Evolutionary conservation across 2,113 vertebrate species (phyloP).

Genomic region (Sceloporus tristichus): DNA sequence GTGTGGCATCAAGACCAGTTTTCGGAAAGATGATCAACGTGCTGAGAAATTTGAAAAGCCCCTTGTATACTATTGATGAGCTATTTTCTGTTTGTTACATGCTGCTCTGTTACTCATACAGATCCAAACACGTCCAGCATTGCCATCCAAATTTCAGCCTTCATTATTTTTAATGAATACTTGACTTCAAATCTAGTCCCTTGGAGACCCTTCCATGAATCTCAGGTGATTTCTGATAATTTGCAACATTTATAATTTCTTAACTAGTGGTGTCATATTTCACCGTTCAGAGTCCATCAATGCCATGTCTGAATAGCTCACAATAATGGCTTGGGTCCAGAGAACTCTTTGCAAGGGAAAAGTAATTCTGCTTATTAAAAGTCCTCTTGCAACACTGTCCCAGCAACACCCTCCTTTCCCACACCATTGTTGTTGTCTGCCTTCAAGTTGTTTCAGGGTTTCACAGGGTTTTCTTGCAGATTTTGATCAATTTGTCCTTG

Average conservation of each 20-base stretch:
- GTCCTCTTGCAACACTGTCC: too few species aligned
- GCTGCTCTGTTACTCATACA: background rate
- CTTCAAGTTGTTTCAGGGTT: background rate
- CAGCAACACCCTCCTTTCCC: too few species aligned
- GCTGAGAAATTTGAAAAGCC: slow-evolving; percentile 37
- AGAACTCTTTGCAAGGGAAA: background rate
- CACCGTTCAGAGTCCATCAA: background rate
- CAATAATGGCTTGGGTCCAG: background rate
- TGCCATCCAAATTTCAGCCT: slow-evolving; percentile 12
- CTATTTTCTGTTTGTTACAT: background rate
- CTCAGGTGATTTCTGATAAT: slow-evolving; percentile 24
- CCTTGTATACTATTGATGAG: slow-evolving; percentile 29
- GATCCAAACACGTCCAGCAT: background rate
- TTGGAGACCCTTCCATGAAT: background rate
- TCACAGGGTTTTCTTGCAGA: too few species aligned
- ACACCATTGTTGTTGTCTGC: background rate
- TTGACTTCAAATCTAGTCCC: slow-evolving; percentile 9
- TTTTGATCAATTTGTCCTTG: too few species aligned
- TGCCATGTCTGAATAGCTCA: background rate
- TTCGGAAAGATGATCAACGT: slow-evolving; percentile 46
- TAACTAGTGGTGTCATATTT: slow-evolving; percentile 7
- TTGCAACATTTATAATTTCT: slow-evolving; percentile 31
- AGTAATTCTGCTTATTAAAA: background rate
- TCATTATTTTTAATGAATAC: slow-evolving; percentile 34
- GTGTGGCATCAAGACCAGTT: slow-evolving; percentile 26